Conservation (phyloP, 2,888 invertebrate species). For the Macrosiphum euphorbiae region DNA sequence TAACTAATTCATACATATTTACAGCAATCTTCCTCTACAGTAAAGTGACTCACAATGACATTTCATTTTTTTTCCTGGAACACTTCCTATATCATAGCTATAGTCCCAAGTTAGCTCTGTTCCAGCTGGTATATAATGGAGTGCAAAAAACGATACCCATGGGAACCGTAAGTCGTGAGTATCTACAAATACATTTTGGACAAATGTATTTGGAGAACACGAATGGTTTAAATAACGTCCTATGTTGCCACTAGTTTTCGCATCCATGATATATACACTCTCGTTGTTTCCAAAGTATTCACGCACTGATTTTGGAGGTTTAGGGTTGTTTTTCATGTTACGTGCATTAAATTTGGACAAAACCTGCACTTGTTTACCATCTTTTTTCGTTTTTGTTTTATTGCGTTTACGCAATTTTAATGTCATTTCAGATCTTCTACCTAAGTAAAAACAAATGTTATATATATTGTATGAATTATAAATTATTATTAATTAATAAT, state of each 20-base stretch:
- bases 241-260: constrained; percentile 95
- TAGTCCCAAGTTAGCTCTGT: constrained; percentile 99
- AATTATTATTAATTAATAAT: neutral
- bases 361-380: neutral
- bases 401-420: constrained; percentile 40
- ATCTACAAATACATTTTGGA: constrained; percentile 98
- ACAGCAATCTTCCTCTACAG: constrained; percentile 88
- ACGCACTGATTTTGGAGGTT: constrained; percentile 49
- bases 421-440: constrained; percentile 23
- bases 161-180: constrained; percentile 97
- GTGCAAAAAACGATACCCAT: constrained; percentile 91
- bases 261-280: constrained; percentile 95
- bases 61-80: constrained; percentile 90
- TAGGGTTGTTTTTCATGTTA: constrained; percentile 10
- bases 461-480: neutral
- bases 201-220: constrained; percentile 96
- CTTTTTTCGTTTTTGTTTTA: constrained; percentile 61
- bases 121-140: constrained; percentile 87
- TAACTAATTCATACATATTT: constrained; percentile 72
- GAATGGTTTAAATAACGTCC: constrained; percentile 96
- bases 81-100: constrained; percentile 95
- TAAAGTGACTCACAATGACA: constrained; percentile 91
- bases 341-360: constrained; percentile 5
- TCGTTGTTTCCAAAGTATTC: constrained; percentile 82
- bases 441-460: constrained; percentile 20